phyloP scores from a whole-genome alignment of 1,140 invertebrate genomes.

The Solenopsis fugax region DNA sequence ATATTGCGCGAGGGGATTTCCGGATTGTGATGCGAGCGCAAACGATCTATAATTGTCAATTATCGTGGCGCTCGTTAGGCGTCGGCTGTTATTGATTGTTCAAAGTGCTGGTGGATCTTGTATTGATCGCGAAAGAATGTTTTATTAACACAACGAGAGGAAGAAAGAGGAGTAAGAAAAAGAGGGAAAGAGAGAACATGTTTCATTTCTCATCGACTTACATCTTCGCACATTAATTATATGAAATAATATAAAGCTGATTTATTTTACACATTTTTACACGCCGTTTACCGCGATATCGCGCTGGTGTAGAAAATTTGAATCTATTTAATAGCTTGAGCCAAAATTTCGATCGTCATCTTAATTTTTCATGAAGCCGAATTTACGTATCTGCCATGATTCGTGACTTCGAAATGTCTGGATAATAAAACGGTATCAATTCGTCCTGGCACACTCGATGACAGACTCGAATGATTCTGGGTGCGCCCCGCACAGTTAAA shows the following conservation, averaged over 20 bases:
- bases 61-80: slow-evolving; percentile 56
- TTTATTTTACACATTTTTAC: slow-evolving; percentile 23
- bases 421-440: slow-evolving; percentile 28
- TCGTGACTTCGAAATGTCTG: background rate
- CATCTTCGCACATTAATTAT: background rate
- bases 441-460: slow-evolving; percentile 1
- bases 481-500: background rate
- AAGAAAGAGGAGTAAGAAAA: background rate
- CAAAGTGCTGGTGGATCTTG: slow-evolving; percentile 39
- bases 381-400: background rate
- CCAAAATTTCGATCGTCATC: slow-evolving; percentile 14
- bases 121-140: slow-evolving; percentile 9
- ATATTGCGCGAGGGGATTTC: slow-evolving; percentile 37
- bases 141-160: slow-evolving; percentile 25
- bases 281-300: slow-evolving; percentile 25
- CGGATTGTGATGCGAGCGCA: slow-evolving; percentile 56
- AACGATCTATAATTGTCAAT: slow-evolving; percentile 64
- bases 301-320: background rate
- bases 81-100: slow-evolving; percentile 60
- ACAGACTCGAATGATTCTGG: slow-evolving; percentile 3
- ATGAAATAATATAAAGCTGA: background rate
- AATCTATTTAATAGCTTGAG: background rate
- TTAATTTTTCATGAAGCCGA: slow-evolving; percentile 10
- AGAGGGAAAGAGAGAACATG: background rate
- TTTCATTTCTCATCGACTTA: background rate